phyloP scores from a whole-genome alignment of 2,797 vertebrate species.

The Amazona finschi region DNA sequence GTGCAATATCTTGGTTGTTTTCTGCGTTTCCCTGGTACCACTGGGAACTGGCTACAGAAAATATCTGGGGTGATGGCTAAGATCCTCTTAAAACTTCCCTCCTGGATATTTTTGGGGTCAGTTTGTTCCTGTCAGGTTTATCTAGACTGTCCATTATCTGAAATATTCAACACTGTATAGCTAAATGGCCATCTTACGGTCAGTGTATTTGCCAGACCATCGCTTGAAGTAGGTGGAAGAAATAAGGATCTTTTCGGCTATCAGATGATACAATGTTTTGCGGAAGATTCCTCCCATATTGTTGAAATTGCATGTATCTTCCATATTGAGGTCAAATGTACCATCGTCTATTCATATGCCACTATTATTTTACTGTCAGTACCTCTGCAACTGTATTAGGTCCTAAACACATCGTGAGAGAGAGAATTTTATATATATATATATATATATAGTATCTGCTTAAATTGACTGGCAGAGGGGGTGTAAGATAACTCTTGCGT shows the following conservation, averaged over 20 bases:
- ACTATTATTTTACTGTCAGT: background rate
- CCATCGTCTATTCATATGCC: background rate
- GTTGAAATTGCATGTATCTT: background rate
- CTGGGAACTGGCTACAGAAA: background rate
- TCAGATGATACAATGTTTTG: background rate
- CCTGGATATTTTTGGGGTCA: background rate
- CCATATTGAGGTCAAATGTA: background rate
- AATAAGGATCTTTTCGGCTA: background rate
- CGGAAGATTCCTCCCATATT: background rate
- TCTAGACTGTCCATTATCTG: background rate
- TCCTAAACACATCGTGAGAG: background rate
- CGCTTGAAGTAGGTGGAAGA: background rate
- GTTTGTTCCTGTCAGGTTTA: background rate
- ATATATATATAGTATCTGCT: background rate
- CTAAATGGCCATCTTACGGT: background rate
- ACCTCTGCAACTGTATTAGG: background rate
- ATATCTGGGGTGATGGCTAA: background rate
- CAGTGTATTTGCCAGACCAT: background rate
- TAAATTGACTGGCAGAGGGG: background rate
- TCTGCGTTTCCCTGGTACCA: background rate
- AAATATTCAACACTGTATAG: background rate
- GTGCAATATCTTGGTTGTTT: background rate
- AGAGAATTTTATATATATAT: background rate
- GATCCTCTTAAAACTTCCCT: background rate
- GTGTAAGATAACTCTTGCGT: background rate